A percentile compares a stretch with the other conserved stretches of the same genome.
Evolutionary conservation across 2,113 vertebrate genomes (phyloP).

Genomic region (Prinia subflava): DNA sequence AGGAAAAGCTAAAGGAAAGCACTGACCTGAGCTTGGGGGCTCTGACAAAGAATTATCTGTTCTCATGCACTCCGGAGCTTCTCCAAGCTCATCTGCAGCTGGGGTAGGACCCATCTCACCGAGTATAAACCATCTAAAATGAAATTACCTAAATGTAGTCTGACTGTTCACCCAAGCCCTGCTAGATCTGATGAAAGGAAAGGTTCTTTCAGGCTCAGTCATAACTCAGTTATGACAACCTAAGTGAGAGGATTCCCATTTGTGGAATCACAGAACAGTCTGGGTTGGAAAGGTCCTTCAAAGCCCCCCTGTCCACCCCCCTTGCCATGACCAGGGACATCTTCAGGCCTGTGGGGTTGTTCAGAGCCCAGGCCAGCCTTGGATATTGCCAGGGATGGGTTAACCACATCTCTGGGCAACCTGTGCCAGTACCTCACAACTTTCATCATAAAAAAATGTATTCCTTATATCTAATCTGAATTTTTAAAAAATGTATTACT

Average conservation of each 20-base stretch:
- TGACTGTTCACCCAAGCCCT: background rate
- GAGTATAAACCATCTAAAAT: background rate
- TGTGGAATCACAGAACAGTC: background rate
- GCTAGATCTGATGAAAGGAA: background rate
- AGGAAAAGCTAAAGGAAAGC: background rate
- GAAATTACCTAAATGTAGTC: background rate
- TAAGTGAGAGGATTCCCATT: background rate
- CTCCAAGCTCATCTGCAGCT: background rate
- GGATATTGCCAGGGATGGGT: background rate
- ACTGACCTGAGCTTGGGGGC: background rate
- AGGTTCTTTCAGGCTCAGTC: background rate
- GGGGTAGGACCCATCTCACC: background rate
- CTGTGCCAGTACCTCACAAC: background rate
- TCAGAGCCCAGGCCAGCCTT: background rate
- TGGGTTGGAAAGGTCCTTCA: background rate
- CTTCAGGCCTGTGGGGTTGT: background rate
- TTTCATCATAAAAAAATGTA: too few species aligned
- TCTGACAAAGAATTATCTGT: background rate
- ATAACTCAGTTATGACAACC: fast-evolving
- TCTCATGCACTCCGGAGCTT: background rate
- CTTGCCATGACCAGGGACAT: background rate
- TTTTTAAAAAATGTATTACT: background rate
- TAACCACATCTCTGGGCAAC: background rate
- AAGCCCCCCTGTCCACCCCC: background rate
- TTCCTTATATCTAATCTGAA: background rate